phyloP scores from a whole-genome alignment of 2,797 vertebrate genomes.

The Galagoides demidoff region DNA sequence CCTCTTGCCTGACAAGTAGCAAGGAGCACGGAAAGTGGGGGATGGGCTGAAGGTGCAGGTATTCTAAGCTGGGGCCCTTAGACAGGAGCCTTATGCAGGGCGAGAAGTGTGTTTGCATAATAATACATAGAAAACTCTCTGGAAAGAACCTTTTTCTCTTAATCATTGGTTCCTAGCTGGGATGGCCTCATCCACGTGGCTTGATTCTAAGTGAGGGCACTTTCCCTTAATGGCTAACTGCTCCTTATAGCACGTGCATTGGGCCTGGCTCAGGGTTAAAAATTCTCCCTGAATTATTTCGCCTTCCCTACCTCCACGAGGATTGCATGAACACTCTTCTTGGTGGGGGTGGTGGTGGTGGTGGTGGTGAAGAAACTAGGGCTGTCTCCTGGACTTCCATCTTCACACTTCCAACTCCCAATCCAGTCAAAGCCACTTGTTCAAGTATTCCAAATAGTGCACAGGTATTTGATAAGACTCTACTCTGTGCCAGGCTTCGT shows the following conservation, averaged over 20 bases:
- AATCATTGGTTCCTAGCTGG: background rate
- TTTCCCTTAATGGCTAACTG: background rate
- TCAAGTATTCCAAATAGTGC: rapidly evolving
- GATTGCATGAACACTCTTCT: background rate
- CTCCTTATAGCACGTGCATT: background rate
- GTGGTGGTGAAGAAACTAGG: background rate
- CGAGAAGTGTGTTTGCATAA: conserved; percentile 46
- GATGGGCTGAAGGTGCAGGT: background rate
- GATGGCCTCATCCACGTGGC: background rate
- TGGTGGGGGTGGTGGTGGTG: too few relatives aligned
- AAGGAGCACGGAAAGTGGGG: background rate
- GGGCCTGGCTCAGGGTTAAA: background rate
- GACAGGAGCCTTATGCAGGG: conserved; percentile 2
- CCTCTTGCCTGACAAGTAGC: background rate
- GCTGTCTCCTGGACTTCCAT: background rate
- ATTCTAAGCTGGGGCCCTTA: conserved; percentile 30
- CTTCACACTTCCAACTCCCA: background rate
- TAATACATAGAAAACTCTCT: background rate
- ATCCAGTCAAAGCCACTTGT: background rate
- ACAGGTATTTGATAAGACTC: background rate
- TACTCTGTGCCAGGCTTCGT: background rate
- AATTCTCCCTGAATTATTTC: background rate
- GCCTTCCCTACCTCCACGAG: background rate
- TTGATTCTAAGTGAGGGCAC: background rate
- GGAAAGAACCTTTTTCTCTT: conserved; percentile 32